phyloP scores from a whole-genome alignment of 2,113 vertebrate species.

The Lophius piscatorius region DNA sequence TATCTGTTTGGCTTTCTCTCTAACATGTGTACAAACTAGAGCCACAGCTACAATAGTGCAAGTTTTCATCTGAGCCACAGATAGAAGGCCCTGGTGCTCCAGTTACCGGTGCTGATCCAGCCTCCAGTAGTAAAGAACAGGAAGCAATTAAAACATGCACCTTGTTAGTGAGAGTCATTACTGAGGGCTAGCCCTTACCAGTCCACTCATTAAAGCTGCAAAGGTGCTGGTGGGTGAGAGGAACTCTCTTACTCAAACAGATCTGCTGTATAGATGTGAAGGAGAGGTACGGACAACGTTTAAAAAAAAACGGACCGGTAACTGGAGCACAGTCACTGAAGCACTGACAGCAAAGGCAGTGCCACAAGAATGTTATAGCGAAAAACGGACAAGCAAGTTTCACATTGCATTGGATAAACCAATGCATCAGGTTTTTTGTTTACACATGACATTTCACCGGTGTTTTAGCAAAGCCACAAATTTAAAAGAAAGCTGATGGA shows the following conservation, averaged over 20 bases:
- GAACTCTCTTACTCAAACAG: constrained; percentile 65
- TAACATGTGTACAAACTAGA: constrained; percentile 50
- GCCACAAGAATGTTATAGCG: too few species aligned
- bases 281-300: constrained; percentile 6
- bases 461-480: constrained; percentile 9
- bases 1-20: constrained; percentile 28
- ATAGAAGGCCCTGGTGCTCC: constrained; percentile 61
- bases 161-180: constrained; percentile 79
- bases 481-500: constrained; percentile 16
- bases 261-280: constrained; percentile 36
- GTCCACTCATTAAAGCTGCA: constrained; percentile 78
- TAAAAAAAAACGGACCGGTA: constrained; percentile 22
- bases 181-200: constrained; percentile 71
- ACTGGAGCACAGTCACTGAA: not conserved
- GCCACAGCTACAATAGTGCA: constrained; percentile 52
- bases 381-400: too few species aligned
- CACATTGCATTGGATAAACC: too few species aligned
- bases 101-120: constrained; percentile 67
- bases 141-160: constrained; percentile 82
- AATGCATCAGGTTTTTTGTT: not conserved
- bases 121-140: constrained; percentile 80
- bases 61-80: constrained; percentile 68
- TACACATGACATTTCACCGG: constrained; percentile 1
- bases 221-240: constrained; percentile 65
- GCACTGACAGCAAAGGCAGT: constrained; percentile 1